These are phyloP conservation scores for Dendrolimus pini DNA, from an alignment of 2,888 invertebrate genomes.

Conservation along the genomic window DNA sequence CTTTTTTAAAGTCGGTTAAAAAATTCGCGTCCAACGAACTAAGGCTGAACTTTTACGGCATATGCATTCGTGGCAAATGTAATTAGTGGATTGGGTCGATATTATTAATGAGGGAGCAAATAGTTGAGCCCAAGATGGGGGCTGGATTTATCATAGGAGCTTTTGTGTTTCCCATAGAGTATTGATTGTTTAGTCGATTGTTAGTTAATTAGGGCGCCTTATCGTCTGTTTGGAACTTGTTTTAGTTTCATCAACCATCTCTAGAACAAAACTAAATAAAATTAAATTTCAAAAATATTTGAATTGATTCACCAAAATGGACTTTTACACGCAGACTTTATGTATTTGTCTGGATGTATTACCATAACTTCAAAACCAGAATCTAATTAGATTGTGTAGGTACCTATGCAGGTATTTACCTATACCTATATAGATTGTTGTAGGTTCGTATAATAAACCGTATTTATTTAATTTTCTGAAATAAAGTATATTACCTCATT, in stretches of 20 bases:
- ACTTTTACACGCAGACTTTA: no score
- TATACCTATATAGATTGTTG: no score
- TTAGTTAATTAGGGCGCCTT: conserved; percentile 58
- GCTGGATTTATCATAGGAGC: conserved; percentile 67
- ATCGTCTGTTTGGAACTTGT: neutral
- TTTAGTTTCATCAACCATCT: neutral
- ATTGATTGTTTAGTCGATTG: conserved; percentile 73
- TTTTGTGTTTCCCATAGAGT: conserved; percentile 72
- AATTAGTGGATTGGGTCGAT: conserved; percentile 74
- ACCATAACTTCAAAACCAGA: no score
- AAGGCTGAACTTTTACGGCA: conserved; percentile 11
- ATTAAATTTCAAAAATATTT: no score
- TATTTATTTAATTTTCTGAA: no score
- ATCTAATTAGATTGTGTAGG: no score
- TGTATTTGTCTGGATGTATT: no score
- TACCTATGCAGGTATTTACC: no score
- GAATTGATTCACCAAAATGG: no score
- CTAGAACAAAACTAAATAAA: neutral
- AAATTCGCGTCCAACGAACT: neutral
- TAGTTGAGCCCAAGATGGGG: conserved; percentile 32
- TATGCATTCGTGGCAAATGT: conserved; percentile 74
- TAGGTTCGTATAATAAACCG: no score
- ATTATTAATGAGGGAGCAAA: conserved; percentile 68
- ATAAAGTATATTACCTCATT: no score
- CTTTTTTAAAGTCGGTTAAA: no score